phyloP scores from a whole-genome alignment of 1,140 invertebrate genomes.

The Hyposmocoma kahamanoa region DNA sequence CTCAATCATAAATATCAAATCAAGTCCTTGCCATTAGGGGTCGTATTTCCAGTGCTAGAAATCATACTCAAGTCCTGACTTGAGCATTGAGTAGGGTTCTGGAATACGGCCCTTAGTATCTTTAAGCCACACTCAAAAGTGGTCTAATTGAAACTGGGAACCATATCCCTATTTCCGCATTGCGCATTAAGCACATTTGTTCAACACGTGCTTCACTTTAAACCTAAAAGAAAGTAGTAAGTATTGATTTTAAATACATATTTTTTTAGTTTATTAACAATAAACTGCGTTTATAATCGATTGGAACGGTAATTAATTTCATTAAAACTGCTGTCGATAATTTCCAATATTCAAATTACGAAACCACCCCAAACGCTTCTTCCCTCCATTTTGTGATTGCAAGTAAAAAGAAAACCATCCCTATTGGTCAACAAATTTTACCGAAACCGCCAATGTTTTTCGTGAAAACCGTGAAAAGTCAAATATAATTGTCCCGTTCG shows the following conservation, averaged over 20 bases:
- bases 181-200: not conserved
- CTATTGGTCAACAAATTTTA: constrained; percentile 41
- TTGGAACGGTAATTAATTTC: not conserved
- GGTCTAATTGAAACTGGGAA: too few relatives aligned
- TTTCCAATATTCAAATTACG: constrained; percentile 19
- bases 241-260: not conserved
- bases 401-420: constrained; percentile 12
- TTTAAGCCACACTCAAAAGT: too few relatives aligned
- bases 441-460: constrained; percentile 39
- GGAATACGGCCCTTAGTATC: too few relatives aligned
- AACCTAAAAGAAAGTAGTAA: not conserved
- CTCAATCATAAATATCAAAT: too few relatives aligned
- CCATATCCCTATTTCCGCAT: not conserved
- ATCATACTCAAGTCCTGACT: too few relatives aligned
- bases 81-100: too few relatives aligned
- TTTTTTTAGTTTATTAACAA: not conserved
- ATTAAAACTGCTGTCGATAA: not conserved
- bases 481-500: constrained; percentile 43
- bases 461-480: constrained; percentile 35
- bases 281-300: not conserved
- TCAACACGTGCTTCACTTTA: not conserved
- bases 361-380: constrained; percentile 1
- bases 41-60: too few relatives aligned
- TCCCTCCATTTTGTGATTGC: too few relatives aligned
- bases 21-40: too few relatives aligned